Evolutionary conservation across 2,888 invertebrate genomes (phyloP), one percentile per base, ranked within the genome.

Genomic region (Polylopha cassiicola): DNA sequence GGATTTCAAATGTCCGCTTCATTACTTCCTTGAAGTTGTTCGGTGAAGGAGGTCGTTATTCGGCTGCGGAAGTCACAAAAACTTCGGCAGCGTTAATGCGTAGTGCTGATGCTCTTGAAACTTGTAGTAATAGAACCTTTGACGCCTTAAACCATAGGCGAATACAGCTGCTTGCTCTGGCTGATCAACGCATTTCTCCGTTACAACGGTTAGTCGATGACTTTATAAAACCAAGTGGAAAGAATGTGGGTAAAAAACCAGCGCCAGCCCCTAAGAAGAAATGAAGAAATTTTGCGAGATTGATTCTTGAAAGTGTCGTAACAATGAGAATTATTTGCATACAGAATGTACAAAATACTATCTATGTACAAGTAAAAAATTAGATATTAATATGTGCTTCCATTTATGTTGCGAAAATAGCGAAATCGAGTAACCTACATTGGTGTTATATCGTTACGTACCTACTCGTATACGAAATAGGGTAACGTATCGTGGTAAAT

Each of bases 1-100:
- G 79, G n/a, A 65, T 78, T 20, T 65, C 79, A 0, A 81, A 78
- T 45, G 56, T 75, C n/a, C 58, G 68, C 5, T 75, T 73, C 32
- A 50, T 77, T 43, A 55, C 68, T 3, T 55, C 67, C 20, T 51
- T 82, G 2, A 66, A 58, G 32, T 46, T 81, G 43, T 72, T 73
- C 8, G 50, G 44, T 39, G 75, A 81, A 55, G 74, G 73, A 16
- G 81, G 82, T 3, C 49, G 50, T 1, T 81, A 71, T 46, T 58
- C 75, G 2, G 55, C 67, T 2, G 36, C 48, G 2, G 82, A 84
- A 54, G 77, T 75, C 2, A 39, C 51, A 1, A 72, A 54, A 45
- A 49, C 70, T 0, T 58, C 60, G 31, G 33, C 44, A 3, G 51
- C 58, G 4, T 50, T 81, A 30, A 44, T 61, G 1, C 73, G 59